phyloP scores from a whole-genome alignment of 1,140 invertebrate species.

The Oreohelix idahoensis region DNA sequence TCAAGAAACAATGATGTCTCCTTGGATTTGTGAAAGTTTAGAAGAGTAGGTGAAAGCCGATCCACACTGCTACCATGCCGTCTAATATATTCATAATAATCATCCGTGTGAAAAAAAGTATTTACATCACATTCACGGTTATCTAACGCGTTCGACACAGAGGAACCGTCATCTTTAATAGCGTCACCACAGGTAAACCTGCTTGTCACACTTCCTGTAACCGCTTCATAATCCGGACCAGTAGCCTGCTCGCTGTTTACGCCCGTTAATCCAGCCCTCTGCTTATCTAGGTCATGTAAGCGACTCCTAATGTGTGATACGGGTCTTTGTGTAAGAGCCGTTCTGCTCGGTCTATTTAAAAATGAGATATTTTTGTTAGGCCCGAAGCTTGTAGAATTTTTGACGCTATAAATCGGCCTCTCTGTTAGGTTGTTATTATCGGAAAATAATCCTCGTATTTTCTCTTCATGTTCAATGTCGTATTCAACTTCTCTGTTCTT shows the following conservation, averaged over 20 bases:
- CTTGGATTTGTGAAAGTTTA: not conserved
- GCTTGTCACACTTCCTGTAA: not conserved
- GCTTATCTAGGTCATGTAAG: constrained; percentile 13
- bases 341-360: not conserved
- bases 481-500: constrained; percentile 1
- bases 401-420: not conserved
- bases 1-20: too few species aligned
- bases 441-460: not conserved
- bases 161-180: not conserved
- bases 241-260: constrained; percentile 8
- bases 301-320: not conserved
- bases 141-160: not conserved
- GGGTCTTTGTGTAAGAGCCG: not conserved
- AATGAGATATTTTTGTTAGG: not conserved
- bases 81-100: constrained; percentile 15
- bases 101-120: not conserved
- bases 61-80: constrained; percentile 29
- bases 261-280: not conserved
- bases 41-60: not conserved
- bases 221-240: constrained; percentile 9
- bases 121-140: not conserved
- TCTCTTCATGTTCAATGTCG: constrained; percentile 28
- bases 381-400: not conserved
- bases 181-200: not conserved
- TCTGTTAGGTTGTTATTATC: too few species aligned